Conservation (phyloP, 2,113 vertebrate species). For the Saguinus imperator region DNA sequence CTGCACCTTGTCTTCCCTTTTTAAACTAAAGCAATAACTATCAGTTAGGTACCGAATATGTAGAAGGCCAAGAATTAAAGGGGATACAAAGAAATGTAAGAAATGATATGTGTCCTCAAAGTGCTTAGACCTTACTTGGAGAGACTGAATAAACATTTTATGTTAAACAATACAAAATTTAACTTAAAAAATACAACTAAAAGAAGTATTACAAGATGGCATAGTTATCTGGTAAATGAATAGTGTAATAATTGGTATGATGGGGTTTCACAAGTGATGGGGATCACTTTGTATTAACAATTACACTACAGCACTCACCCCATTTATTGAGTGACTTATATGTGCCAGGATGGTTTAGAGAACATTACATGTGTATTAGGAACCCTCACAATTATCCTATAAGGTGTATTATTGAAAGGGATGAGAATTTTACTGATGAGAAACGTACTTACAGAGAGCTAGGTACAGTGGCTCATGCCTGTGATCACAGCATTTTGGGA, state of each 20-base stretch:
- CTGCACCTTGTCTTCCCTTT: background rate
- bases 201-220: background rate
- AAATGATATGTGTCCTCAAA: slow-evolving; percentile 12
- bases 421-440: background rate
- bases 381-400: background rate
- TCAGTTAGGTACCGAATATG: background rate
- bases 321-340: background rate
- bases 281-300: background rate
- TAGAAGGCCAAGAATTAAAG: background rate
- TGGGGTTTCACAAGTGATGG: background rate
- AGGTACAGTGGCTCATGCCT: too few species aligned
- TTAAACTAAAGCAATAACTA: background rate
- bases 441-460: background rate
- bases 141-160: slow-evolving; percentile 5
- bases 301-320: background rate
- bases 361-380: background rate
- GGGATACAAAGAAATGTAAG: slow-evolving; percentile 7
- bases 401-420: background rate
- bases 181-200: slow-evolving; percentile 20
- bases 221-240: background rate
- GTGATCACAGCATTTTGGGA: too few species aligned
- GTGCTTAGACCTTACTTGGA: background rate
- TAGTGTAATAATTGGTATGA: background rate
- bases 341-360: background rate
- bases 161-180: slow-evolving; percentile 19